Conservation (phyloP, 2,113 vertebrate species). For the Tyto alba region DNA sequence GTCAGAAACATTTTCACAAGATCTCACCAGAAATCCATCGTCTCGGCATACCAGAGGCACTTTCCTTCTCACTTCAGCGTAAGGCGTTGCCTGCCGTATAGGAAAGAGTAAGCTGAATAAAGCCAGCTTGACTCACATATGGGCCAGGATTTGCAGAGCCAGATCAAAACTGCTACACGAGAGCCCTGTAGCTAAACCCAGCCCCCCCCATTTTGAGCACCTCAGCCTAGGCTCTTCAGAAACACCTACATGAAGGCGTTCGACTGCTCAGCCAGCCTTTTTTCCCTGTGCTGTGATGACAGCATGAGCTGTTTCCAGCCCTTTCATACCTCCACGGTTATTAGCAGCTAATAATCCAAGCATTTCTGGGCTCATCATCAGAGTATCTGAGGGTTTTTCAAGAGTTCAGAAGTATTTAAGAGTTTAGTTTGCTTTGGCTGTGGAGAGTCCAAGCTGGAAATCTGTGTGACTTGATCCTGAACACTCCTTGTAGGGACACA, state of each 20-base stretch:
- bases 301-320: rapidly evolving
- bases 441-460: neutral
- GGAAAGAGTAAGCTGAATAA: neutral
- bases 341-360: neutral
- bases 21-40: neutral
- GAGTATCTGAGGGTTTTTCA: neutral
- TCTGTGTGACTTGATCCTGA: neutral
- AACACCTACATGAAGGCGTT: neutral
- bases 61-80: neutral
- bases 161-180: neutral
- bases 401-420: neutral
- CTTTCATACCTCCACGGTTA: neutral
- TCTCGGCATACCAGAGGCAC: neutral
- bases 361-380: neutral
- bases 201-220: neutral
- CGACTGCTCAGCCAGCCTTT: neutral
- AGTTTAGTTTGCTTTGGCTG: neutral
- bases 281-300: neutral
- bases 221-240: neutral
- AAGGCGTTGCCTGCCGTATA: neutral
- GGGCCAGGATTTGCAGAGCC: neutral
- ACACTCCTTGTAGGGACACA: neutral
- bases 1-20: neutral
- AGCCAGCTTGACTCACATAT: neutral
- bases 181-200: neutral